Evolutionary conservation across 2,113 vertebrate species (phyloP).

Genomic region (Anolis carolinensis): DNA sequence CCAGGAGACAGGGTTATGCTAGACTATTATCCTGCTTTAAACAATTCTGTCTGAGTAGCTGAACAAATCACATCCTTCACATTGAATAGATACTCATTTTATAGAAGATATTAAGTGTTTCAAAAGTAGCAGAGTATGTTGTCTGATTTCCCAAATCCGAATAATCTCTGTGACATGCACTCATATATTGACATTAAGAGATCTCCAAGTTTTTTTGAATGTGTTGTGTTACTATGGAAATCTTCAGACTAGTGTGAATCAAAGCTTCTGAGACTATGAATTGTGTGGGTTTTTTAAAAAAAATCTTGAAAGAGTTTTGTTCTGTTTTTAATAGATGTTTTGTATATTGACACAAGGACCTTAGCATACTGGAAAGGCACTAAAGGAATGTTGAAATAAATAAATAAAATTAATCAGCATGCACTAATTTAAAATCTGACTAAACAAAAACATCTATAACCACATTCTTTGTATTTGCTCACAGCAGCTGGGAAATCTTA

Average conservation of each 20-base stretch:
- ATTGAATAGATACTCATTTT: not conserved
- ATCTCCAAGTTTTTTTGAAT: not conserved
- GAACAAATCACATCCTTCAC: not conserved
- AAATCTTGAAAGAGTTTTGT: too few relatives aligned
- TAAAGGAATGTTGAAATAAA: too few relatives aligned
- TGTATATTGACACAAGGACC: too few relatives aligned
- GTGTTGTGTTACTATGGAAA: not conserved
- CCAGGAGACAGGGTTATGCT: not conserved
- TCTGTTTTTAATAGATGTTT: too few relatives aligned
- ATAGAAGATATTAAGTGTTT: not conserved
- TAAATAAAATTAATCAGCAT: too few relatives aligned
- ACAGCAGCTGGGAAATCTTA: too few relatives aligned
- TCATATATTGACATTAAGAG: not conserved
- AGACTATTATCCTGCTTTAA: not conserved
- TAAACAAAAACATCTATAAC: too few relatives aligned
- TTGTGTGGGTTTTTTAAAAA: too few relatives aligned
- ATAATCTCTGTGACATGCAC: not conserved
- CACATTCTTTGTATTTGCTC: too few relatives aligned
- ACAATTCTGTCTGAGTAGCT: not conserved
- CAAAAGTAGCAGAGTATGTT: not conserved
- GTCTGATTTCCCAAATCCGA: not conserved
- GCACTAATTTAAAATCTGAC: too few relatives aligned
- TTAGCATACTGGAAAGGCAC: too few relatives aligned
- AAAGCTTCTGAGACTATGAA: too few relatives aligned
- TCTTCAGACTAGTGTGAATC: not conserved